These are phyloP conservation scores for Callinectes sapidus DNA, from an alignment of 2,888 invertebrate genomes.

Conservation along the genomic window DNA sequence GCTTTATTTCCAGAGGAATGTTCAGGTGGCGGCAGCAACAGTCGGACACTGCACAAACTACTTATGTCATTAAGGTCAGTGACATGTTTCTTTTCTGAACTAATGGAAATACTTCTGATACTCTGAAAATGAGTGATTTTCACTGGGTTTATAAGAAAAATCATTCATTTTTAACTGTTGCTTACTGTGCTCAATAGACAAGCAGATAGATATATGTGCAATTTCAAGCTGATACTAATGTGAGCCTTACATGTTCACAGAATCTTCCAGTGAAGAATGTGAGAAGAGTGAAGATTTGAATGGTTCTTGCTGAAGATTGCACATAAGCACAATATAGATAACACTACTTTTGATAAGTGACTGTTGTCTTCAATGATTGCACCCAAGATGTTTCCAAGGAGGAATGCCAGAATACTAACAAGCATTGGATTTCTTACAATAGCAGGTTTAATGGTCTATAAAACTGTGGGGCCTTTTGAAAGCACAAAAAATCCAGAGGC, in stretches of 20 bases:
- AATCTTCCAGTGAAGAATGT: background rate
- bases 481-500: slow-evolving; percentile 18
- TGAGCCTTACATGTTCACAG: background rate
- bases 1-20: background rate
- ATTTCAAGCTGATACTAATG: background rate
- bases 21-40: background rate
- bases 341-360: background rate
- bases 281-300: background rate
- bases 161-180: no score
- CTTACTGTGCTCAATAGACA: no score
- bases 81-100: background rate
- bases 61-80: background rate
- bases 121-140: background rate
- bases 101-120: background rate
- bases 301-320: background rate
- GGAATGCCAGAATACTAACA: slow-evolving; percentile 45
- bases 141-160: no score
- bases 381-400: slow-evolving; percentile 59
- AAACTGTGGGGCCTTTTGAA: slow-evolving; percentile 16
- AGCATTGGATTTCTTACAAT: background rate
- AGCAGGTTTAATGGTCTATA: slow-evolving; percentile 47
- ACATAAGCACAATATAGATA: background rate
- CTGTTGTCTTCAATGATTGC: slow-evolving; percentile 34
- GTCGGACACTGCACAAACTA: background rate
- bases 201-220: no score